phyloP scores from a whole-genome alignment of 2,797 vertebrate genomes.

The Gouania willdenowi region DNA sequence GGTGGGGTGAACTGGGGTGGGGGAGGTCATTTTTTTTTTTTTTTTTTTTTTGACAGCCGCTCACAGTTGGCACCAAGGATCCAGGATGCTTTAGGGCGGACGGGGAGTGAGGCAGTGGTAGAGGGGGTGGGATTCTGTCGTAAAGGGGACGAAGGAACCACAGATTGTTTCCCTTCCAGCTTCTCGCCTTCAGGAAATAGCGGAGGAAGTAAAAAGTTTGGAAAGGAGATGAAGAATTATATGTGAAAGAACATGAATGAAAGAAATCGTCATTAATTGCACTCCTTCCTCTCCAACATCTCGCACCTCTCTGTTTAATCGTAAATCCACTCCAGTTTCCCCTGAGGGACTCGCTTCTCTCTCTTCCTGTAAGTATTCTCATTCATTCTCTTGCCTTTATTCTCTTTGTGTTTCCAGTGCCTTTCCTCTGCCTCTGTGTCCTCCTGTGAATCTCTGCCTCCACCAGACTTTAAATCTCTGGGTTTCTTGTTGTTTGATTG shows the following conservation, averaged over 20 bases:
- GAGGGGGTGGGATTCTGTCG: constrained; percentile 48
- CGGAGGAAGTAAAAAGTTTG: constrained; percentile 17
- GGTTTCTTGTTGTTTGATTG: constrained; percentile 51
- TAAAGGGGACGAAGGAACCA: constrained; percentile 44
- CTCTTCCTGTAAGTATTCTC: constrained; percentile 73
- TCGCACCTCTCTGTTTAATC: constrained; percentile 68
- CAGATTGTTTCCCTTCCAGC: constrained; percentile 42
- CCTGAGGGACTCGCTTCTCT: constrained; percentile 55
- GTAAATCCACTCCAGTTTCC: constrained; percentile 63
- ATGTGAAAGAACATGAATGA: constrained; percentile 69
- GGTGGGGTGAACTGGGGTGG: constrained; percentile 2
- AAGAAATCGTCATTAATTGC: constrained; percentile 59
- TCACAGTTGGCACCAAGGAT: constrained; percentile 76
- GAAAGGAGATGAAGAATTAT: constrained; percentile 30
- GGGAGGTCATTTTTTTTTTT: too few relatives aligned
- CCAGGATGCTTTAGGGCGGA: constrained; percentile 64
- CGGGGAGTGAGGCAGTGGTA: constrained; percentile 43
- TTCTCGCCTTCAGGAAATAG: constrained; percentile 44
- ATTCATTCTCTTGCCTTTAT: constrained; percentile 57
- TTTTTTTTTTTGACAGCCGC: constrained; percentile 75
- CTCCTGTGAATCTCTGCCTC: constrained; percentile 21
- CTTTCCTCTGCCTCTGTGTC: constrained; percentile 21
- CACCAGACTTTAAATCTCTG: constrained; percentile 39
- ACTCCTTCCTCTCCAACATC: constrained; percentile 53
- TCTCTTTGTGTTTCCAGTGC: constrained; percentile 35